Evolutionary conservation across 1,140 invertebrate species (phyloP).

Genomic region (Drosophila biarmipes): DNA sequence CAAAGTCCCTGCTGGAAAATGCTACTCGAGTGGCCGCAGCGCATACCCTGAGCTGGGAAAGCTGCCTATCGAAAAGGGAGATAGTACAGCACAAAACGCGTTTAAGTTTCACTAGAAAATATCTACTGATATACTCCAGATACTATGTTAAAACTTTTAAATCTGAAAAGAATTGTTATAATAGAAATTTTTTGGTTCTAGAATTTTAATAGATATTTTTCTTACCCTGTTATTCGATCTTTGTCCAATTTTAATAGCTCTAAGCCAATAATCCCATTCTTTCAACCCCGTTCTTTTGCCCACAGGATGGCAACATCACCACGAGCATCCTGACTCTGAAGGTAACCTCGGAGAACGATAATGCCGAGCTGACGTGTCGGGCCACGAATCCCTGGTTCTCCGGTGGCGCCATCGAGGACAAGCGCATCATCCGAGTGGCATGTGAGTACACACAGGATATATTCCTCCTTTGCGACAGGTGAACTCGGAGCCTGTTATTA

Average conservation of each 20-base stretch:
- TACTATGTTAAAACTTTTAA: neutral
- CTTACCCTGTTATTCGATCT: neutral
- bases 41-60: neutral
- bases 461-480: conserved; percentile 24
- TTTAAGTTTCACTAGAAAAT: neutral
- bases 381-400: conserved; percentile 96
- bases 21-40: conserved; percentile 19
- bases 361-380: conserved; percentile 92
- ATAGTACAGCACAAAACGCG: neutral
- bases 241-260: neutral
- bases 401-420: conserved; percentile 91
- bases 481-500: conserved; percentile 36
- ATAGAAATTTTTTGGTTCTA: neutral
- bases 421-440: conserved; percentile 90
- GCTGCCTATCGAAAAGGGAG: neutral
- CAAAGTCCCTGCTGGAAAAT: conserved; percentile 13
- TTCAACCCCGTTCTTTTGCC: neutral
- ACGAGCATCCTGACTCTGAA: conserved; percentile 90
- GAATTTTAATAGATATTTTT: neutral
- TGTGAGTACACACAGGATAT: conserved; percentile 88
- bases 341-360: conserved; percentile 91
- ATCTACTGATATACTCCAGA: neutral
- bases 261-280: neutral
- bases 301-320: conserved; percentile 88
- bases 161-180: too few relatives aligned